Evolutionary conservation across 2,888 invertebrate genomes (phyloP), one percentile per base, ranked within the genome.

Genomic region (Galerucella nymphaeae): DNA sequence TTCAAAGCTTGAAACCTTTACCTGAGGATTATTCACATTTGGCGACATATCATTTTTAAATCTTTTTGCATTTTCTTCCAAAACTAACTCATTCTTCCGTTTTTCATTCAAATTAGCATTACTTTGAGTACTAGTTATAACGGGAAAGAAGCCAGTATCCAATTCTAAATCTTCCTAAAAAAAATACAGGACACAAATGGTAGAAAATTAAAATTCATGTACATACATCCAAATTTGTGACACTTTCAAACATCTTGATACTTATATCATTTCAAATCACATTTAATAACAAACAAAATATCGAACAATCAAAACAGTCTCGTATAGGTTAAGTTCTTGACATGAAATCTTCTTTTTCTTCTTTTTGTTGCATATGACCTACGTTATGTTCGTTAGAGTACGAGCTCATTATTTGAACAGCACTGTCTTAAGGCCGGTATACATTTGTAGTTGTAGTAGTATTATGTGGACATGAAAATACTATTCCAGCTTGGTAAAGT

Each of bases 151-250:
- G 30, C 68, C 66, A 13, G 64, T 69, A 30, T 57, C 68, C 63
- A 74, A 65, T 38, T 72, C 63, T 48, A 73, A 72, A 45, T 70
- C 65, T 42, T 14, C 70, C 76, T 76, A 50, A 41, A 72, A 74
- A 45, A 5, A 63, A 20, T 23, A 20, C 20, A 16, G 13, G 18
- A 41, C 16, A 63, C 14, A 50, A 64, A 64, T 23, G 14, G 11
- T 48, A 4, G 11, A 64, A 18, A 45, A 20, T 20, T 18, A 5
- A 30, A 42, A n/a, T 38, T 42, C 18, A 16, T 18, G 45, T 20
- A 58, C 66, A 57, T 66, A 66, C 66, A 20, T 66, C 66, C 23
- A 66, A 48, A 45, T 20, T 42, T 8, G 14, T 45, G 14, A 42
- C 38, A 23, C 23, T 66, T 66, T n/a, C 45, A 66, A 66, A 66